phyloP scores from a whole-genome alignment of 2,888 invertebrate genomes.

The Drosophila parthenogenetica region DNA sequence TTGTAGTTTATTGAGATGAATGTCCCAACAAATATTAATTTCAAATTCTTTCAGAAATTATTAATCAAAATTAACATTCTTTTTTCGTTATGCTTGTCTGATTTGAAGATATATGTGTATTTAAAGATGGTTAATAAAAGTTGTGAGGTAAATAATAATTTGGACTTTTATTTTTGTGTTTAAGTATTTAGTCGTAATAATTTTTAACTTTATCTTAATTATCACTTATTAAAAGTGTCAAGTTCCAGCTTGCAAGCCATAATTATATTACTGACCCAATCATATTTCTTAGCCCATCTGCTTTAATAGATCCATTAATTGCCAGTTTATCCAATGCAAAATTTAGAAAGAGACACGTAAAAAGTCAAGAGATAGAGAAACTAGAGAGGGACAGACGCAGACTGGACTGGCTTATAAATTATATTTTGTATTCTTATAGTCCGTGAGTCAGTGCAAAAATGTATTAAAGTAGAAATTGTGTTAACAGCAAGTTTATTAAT shows the following conservation, averaged over 20 bases:
- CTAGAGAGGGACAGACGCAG: neutral
- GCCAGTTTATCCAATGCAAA: conserved; percentile 3
- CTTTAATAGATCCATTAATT: conserved; percentile 34
- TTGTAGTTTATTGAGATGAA: conserved; percentile 13
- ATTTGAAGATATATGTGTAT: too few relatives aligned
- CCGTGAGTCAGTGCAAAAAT: conserved; percentile 54
- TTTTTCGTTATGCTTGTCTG: too few relatives aligned
- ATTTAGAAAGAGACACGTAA: neutral
- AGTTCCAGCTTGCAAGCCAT: conserved; percentile 19
- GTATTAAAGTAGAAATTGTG: conserved; percentile 63
- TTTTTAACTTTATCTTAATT: conserved; percentile 7
- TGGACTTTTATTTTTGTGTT: neutral
- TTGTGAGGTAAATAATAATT: neutral
- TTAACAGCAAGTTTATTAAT: conserved; percentile 67
- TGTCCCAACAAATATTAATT: conserved; percentile 1
- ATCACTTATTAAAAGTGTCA: conserved; percentile 15
- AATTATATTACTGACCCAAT: conserved; percentile 21
- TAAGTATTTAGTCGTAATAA: neutral
- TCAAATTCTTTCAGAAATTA: neutral
- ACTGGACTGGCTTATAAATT: conserved; percentile 38
- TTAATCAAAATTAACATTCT: too few relatives aligned
- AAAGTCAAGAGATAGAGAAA: neutral
- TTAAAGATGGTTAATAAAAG: too few relatives aligned
- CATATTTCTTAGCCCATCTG: conserved; percentile 23
- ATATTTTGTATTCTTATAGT: conserved; percentile 53